These are phyloP conservation scores for Brachyptera putata DNA, from an alignment of 2,888 invertebrate genomes.

Conservation along the genomic window DNA sequence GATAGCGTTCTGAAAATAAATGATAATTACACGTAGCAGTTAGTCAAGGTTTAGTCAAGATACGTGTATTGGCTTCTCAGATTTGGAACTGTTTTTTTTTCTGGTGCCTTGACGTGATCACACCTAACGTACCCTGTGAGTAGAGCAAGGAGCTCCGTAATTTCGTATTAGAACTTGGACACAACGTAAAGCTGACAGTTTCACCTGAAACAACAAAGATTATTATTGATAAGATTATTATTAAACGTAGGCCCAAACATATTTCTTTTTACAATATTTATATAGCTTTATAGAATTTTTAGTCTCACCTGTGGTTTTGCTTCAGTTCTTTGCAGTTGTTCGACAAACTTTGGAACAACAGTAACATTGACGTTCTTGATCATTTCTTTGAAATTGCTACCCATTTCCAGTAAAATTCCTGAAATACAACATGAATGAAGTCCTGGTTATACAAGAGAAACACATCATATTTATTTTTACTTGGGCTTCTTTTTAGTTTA, in stretches of 20 bases:
- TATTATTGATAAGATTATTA: too few species aligned
- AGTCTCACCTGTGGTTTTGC: not conserved
- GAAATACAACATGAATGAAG: slow-evolving; percentile 19
- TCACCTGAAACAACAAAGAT: too few species aligned
- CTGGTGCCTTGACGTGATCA: too few species aligned
- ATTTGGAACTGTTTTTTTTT: too few species aligned
- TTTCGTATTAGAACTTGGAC: slow-evolving; percentile 20
- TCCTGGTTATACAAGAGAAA: not conserved
- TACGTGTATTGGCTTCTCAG: not conserved
- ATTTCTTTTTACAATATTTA: too few species aligned
- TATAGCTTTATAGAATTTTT: too few species aligned
- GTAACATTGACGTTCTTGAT: slow-evolving; percentile 16
- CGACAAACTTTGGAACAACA: slow-evolving; percentile 22
- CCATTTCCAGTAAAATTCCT: slow-evolving; percentile 25
- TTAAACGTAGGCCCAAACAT: too few species aligned
- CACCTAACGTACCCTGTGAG: slow-evolving; percentile 23
- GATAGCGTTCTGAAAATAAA: slow-evolving; percentile 16
- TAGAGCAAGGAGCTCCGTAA: slow-evolving; percentile 28
- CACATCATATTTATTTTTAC: not conserved
- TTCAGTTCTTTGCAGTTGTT: slow-evolving; percentile 16
- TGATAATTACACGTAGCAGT: not conserved
- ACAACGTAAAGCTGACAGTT: slow-evolving; percentile 19
- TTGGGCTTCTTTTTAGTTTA: too few species aligned
- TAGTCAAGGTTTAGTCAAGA: not conserved
- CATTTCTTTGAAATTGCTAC: slow-evolving; percentile 26